Conservation (phyloP, 2,113 vertebrate species). For the Oreochromis tanganicae region DNA sequence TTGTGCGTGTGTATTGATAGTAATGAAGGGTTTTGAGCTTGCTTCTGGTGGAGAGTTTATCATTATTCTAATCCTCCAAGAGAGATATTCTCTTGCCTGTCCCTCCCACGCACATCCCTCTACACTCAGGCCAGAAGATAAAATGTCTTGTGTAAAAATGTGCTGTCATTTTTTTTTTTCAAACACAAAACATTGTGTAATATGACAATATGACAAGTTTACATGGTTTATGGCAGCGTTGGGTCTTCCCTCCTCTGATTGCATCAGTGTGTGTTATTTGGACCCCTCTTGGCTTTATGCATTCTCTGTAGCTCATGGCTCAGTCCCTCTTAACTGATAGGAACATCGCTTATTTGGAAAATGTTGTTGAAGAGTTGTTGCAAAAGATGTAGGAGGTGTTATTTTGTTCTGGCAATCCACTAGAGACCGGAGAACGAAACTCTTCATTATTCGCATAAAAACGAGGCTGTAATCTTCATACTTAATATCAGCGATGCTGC, state of each 20-base stretch:
- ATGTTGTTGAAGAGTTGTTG: slow-evolving; percentile 14
- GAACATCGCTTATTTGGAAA: slow-evolving; percentile 14
- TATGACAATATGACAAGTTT: neutral
- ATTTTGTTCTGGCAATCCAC: slow-evolving; percentile 32
- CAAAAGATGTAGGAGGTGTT: slow-evolving; percentile 42
- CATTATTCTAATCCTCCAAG: slow-evolving; percentile 43
- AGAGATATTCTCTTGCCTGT: slow-evolving; percentile 17
- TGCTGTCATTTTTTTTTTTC: slow-evolving; percentile 13
- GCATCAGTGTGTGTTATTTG: neutral
- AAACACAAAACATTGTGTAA: slow-evolving; percentile 12
- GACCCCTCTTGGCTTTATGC: neutral
- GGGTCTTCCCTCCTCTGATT: neutral
- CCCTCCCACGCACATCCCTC: slow-evolving; percentile 19
- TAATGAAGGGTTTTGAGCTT: slow-evolving; percentile 53
- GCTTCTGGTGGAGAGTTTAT: slow-evolving; percentile 31
- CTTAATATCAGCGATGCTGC: slow-evolving; percentile 1
- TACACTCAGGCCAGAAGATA: neutral
- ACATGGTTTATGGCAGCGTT: neutral
- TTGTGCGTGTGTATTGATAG: neutral
- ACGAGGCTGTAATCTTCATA: slow-evolving; percentile 5
- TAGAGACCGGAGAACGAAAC: slow-evolving; percentile 22
- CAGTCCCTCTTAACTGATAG: neutral
- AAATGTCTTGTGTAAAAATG: slow-evolving; percentile 25
- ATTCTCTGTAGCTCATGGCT: neutral
- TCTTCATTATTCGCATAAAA: slow-evolving; percentile 24